Evolutionary conservation across 1,140 invertebrate species (phyloP).

Genomic region (Tigriopus japonicus): DNA sequence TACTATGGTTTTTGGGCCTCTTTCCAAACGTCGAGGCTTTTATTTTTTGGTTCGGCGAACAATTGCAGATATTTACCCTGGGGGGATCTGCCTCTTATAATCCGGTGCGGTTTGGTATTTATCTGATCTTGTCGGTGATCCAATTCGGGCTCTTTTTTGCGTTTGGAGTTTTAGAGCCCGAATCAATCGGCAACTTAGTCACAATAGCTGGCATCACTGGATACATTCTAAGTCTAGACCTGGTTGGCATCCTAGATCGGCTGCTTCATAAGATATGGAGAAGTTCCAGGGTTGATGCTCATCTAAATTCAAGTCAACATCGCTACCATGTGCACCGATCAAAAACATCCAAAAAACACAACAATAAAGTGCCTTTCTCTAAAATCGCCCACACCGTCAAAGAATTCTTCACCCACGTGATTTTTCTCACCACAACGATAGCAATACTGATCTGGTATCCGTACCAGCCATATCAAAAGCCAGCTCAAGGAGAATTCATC

Average conservation of each 20-base stretch:
- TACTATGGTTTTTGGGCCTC: conserved; percentile 28
- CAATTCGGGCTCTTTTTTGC: neutral
- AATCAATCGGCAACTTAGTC: neutral
- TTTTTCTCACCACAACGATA: neutral
- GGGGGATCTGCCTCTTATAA: conserved; percentile 27
- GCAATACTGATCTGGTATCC: neutral
- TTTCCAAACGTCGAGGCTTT: conserved; percentile 29
- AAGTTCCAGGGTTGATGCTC: neutral
- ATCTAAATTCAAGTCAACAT: neutral
- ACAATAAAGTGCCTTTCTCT: neutral
- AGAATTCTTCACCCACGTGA: neutral
- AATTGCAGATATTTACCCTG: conserved; percentile 25
- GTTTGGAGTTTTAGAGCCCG: conserved; percentile 5
- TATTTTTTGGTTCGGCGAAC: conserved; percentile 28
- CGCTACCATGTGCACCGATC: neutral
- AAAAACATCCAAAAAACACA: neutral
- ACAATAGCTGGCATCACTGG: conserved; percentile 3
- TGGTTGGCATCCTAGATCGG: neutral
- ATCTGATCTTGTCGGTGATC: conserved; percentile 13
- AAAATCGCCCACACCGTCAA: neutral
- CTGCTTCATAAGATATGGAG: neutral
- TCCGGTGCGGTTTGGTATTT: conserved; percentile 20
- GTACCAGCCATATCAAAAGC: neutral
- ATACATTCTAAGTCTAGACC: conserved; percentile 7
- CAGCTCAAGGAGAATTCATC: neutral